Conservation (phyloP, 2,113 vertebrate species). For the Muntiacus reevesi region DNA sequence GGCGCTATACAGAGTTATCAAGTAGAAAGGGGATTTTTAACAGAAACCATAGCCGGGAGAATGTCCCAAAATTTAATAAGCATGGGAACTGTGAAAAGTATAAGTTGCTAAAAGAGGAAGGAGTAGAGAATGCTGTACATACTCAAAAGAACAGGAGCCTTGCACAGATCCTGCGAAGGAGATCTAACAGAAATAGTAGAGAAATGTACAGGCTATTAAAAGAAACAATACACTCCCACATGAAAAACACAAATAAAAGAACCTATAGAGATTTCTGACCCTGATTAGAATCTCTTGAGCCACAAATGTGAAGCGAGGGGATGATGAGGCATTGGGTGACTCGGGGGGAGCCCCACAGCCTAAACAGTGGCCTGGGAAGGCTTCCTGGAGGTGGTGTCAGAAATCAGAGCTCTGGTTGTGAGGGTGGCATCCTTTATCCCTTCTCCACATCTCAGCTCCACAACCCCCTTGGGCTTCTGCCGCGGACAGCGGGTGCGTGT, state of each 20-base stretch:
- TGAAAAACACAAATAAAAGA: constrained; percentile 29
- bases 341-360: not conserved
- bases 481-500: not conserved
- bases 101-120: not conserved
- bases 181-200: not conserved
- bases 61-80: not conserved
- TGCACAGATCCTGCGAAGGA: not conserved
- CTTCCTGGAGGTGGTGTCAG: constrained; percentile 8
- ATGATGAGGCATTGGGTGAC: not conserved
- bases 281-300: not conserved
- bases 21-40: not conserved
- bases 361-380: not conserved
- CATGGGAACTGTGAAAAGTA: not conserved
- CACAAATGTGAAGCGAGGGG: not conserved
- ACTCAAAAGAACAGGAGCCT: not conserved
- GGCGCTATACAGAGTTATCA: not conserved
- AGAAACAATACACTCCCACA: constrained; percentile 42
- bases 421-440: not conserved
- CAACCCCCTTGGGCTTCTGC: not conserved
- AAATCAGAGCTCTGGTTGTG: not conserved
- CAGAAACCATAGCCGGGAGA: not conserved
- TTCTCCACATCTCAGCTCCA: not conserved
- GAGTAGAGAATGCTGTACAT: not conserved
- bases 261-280: not conserved
- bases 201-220: constrained; percentile 37